Conservation (phyloP, 2,797 vertebrate species). For the Thripadectes ignobilis region DNA sequence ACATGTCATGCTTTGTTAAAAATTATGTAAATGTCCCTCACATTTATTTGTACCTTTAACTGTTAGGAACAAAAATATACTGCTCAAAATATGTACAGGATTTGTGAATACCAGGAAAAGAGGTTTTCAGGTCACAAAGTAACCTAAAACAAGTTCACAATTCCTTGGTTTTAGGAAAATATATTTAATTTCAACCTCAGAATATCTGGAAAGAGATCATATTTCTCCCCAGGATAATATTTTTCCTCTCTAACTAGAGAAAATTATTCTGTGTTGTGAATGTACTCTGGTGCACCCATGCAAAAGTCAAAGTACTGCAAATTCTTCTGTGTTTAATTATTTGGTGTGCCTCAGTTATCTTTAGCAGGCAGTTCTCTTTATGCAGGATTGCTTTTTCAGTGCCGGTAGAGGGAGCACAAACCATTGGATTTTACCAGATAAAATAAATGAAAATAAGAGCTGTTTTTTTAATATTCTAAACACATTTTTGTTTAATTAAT, state of each 20-base stretch:
- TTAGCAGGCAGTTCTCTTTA: not conserved
- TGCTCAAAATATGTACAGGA: not conserved
- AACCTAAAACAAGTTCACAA: not conserved
- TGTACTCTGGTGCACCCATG: rapidly evolving
- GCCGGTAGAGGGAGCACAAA: conserved; percentile 45
- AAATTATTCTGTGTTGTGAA: not conserved
- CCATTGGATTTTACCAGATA: not conserved
- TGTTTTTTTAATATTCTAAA: not conserved
- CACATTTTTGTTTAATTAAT: not conserved
- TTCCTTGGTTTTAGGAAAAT: not conserved
- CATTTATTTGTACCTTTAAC: not conserved
- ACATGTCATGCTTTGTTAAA: not conserved
- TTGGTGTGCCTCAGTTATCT: not conserved
- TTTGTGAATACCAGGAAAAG: not conserved
- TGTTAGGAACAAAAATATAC: not conserved
- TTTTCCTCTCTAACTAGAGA: not conserved
- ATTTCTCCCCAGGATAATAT: not conserved
- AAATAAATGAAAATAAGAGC: not conserved
- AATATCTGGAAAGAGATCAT: not conserved
- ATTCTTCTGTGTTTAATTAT: not conserved
- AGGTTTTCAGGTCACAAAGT: not conserved
- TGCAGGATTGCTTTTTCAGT: not conserved
- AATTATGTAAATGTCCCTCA: not conserved
- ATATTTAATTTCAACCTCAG: not conserved
- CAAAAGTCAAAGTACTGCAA: not conserved